Evolutionary conservation across 2,113 vertebrate genomes (phyloP).

Genomic region (Microtus ochrogaster): DNA sequence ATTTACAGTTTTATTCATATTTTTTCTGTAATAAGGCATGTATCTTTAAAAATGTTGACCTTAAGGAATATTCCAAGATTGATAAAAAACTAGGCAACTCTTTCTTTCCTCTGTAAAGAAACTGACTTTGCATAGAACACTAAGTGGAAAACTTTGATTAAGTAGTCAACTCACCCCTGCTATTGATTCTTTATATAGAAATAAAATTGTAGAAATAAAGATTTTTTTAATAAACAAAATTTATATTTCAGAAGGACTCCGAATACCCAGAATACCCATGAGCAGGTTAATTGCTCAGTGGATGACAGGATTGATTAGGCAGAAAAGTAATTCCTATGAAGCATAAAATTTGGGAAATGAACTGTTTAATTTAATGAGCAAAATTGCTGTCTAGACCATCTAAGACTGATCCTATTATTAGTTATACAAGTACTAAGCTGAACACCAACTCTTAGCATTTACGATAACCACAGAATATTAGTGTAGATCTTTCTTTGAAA

Average conservation of each 20-base stretch:
- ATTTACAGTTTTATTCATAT: background rate
- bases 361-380: constrained; percentile 65
- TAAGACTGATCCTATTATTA: constrained; percentile 44
- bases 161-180: background rate
- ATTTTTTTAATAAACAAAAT: constrained; percentile 58
- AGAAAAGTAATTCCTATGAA: constrained; percentile 70
- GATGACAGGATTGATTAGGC: constrained; percentile 51
- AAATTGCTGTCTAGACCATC: constrained; percentile 50
- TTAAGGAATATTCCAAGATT: constrained; percentile 8
- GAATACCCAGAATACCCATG: background rate
- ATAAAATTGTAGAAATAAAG: constrained; percentile 36
- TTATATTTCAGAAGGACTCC: constrained; percentile 52
- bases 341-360: constrained; percentile 72
- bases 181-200: constrained; percentile 59
- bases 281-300: constrained; percentile 63
- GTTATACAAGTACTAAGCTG: constrained; percentile 32
- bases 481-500: constrained; percentile 52
- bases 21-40: background rate
- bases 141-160: background rate
- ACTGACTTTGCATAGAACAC: background rate
- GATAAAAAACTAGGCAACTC: background rate
- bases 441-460: constrained; percentile 58
- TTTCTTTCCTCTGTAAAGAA: constrained; percentile 22
- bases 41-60: background rate
- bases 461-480: constrained; percentile 36